Percentiles rank a stretch among this genome's conserved stretches.
phyloP scores from a whole-genome alignment of 2,888 invertebrate species.

The Ligdia adustata region DNA sequence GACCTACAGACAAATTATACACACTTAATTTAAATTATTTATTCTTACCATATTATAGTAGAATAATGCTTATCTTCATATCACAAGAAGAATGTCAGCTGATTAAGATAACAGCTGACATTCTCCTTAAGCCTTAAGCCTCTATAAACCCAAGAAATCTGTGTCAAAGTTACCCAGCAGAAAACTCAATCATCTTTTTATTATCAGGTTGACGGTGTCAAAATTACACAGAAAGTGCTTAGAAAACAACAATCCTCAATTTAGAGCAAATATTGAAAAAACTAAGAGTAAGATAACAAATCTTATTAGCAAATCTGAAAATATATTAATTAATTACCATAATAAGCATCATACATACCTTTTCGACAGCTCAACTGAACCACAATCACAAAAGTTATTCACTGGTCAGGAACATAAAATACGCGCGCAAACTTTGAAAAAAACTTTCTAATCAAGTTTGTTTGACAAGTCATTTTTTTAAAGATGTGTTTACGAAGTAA shows the following conservation, averaged over 20 bases:
- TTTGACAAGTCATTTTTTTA: constrained; percentile 4
- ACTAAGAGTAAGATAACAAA: background rate
- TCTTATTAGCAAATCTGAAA: background rate
- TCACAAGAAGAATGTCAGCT: background rate
- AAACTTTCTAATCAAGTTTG: background rate
- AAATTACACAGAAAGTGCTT: constrained; percentile 2
- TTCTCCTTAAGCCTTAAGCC: background rate
- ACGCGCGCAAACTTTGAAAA: background rate
- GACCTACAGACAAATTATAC: constrained; percentile 3
- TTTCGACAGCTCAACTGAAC: background rate
- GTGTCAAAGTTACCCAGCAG: constrained; percentile 5
- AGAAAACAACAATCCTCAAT: constrained; percentile 1
- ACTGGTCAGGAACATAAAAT: background rate
- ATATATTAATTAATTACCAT: background rate
- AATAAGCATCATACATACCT: constrained; percentile 1
- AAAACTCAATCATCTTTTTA: background rate
- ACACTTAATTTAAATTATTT: background rate
- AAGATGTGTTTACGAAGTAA: constrained; percentile 2
- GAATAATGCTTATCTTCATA: background rate
- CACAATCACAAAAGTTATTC: constrained; percentile 3
- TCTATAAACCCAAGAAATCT: constrained; percentile 2
- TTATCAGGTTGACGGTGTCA: constrained; percentile 2
- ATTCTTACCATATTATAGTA: background rate
- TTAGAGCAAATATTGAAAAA: background rate
- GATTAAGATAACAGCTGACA: background rate